Base-by-base conservation (phyloP, 2,797 vertebrate species). In the Rhinoraja longicauda region DNA sequence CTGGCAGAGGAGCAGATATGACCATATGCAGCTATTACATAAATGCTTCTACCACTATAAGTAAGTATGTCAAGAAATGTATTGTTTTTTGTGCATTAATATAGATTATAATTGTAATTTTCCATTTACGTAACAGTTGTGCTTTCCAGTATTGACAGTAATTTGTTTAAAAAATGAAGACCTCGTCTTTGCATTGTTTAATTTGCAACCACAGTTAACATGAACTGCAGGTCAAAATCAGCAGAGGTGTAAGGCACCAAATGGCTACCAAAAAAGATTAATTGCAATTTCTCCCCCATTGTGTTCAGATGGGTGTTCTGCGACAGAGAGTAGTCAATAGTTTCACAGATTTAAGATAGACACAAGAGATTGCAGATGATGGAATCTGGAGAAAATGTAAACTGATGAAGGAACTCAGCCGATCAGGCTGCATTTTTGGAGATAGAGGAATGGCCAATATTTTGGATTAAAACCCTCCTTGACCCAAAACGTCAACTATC, bases 1-100 rank as follows among this genome's bases (percentile, higher is more conserved):
- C 97, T 0, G 98, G 97, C 1, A 96, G 95, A 86, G 96, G 93
- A 93, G 95, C 81, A 0, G 95, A 97, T 36, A 95, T 93, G 0
- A 96, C 98, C 6, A 93, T 96, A 77, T 99, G 98, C 93, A 97
- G 95, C 93, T 99, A 98, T 93, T 94, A 95, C 0, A 76, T 97
- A 7, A 96, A 97, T 0, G 96, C 97, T 75, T 92, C 90, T 93
- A 97, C 97, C 2, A 97, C 94, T 59, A 93, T 96, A 92, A 94
- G 99, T 99, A 96, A 97, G 98, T 98, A 90, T 36, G 17, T 4
- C 4, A n/a, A 15, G 17, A 53, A 45, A 75, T 75, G 10, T 75
- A 29, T 86, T 24, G 53, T 59, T 86, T n/a, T 12, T 59, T 86
- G 12, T n/a, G 2, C 24, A 26, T 57, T n/a, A 78, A 59, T 62